These are phyloP conservation scores for Cylindroiulus punctatus DNA, from an alignment of 2,888 invertebrate genomes.

Conservation along the genomic window DNA sequence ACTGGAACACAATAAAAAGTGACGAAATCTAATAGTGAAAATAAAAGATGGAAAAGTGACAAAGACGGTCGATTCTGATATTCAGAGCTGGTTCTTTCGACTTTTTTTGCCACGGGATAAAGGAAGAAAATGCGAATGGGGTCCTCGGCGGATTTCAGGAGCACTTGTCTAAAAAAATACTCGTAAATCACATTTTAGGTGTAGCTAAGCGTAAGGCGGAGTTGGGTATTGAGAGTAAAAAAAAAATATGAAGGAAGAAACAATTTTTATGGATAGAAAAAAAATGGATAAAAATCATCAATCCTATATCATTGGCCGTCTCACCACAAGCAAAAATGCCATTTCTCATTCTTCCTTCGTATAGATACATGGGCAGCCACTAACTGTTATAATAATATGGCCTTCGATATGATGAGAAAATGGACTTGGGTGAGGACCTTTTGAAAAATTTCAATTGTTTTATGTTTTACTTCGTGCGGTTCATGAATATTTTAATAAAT, in stretches of 20 bases:
- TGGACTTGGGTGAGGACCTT: not conserved
- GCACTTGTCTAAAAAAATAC: conserved; percentile 1
- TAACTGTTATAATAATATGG: conserved; percentile 8
- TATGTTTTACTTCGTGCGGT: not conserved
- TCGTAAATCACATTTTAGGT: conserved; percentile 42
- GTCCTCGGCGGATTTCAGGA: conserved; percentile 7
- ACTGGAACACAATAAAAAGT: not conserved
- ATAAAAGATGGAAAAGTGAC: conserved; percentile 30
- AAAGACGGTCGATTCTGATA: conserved; percentile 21
- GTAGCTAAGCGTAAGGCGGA: conserved; percentile 10
- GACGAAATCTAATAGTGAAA: conserved; percentile 28
- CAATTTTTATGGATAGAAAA: conserved; percentile 20
- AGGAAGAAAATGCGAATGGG: conserved; percentile 21
- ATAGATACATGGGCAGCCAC: not conserved
- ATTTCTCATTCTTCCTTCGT: not conserved
- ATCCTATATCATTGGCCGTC: not conserved
- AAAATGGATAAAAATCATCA: conserved; percentile 28
- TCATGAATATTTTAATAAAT: conserved; percentile 15
- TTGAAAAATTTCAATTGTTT: not conserved
- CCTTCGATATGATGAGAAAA: not conserved
- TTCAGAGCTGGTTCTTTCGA: not conserved
- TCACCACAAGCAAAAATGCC: not conserved
- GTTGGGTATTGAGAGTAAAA: not conserved
- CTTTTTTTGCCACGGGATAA: conserved; percentile 31
- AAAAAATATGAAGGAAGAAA: conserved; percentile 38